A percentile compares a stretch with the other conserved stretches of the same genome.
phyloP scores from a whole-genome alignment of 1,140 invertebrate genomes.

The Lethocerus indicus region DNA sequence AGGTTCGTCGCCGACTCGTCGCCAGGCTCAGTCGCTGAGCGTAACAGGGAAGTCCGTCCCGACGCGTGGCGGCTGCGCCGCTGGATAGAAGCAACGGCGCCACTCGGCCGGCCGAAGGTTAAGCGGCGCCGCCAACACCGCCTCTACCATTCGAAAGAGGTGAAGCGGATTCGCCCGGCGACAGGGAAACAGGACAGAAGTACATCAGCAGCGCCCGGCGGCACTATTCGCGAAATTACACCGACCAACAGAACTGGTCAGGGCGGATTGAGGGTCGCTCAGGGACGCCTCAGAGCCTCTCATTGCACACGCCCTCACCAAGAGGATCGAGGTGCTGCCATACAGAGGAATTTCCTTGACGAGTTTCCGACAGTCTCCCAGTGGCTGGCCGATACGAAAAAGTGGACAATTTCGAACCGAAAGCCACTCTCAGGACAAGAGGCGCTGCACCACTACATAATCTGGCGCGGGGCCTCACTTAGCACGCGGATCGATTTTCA shows the following conservation, averaged over 20 bases:
- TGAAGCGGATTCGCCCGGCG: slow-evolving; percentile 25
- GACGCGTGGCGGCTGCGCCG: no score
- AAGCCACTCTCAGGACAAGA: slow-evolving; percentile 71
- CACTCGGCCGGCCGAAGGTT: no score
- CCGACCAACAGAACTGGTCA: slow-evolving; percentile 67
- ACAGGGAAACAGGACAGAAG: slow-evolving; percentile 58
- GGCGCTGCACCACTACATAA: slow-evolving; percentile 62
- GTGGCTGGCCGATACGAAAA: slow-evolving; percentile 58
- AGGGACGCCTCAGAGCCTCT: slow-evolving; percentile 68
- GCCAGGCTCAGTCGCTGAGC: no score
- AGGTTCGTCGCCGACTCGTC: no score
- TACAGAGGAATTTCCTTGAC: slow-evolving; percentile 77
- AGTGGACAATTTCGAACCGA: slow-evolving; percentile 42
- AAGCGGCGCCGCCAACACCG: slow-evolving; percentile 44
- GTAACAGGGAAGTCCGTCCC: no score
- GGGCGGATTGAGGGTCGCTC: slow-evolving; percentile 61
- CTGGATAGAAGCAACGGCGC: no score
- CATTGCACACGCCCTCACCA: slow-evolving; percentile 63
- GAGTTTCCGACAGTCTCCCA: slow-evolving; percentile 60
- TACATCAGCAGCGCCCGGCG: slow-evolving; percentile 68
- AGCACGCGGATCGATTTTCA: slow-evolving; percentile 60
- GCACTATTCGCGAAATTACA: slow-evolving; percentile 66
- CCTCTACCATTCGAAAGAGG: neutral
- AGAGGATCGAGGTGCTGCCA: slow-evolving; percentile 70
- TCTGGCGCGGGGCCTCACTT: slow-evolving; percentile 61